Percentiles rank a stretch among this genome's conserved stretches.
Evolutionary conservation across 1,140 invertebrate genomes (phyloP).

Genomic region (Neotoxoptera formosana): DNA sequence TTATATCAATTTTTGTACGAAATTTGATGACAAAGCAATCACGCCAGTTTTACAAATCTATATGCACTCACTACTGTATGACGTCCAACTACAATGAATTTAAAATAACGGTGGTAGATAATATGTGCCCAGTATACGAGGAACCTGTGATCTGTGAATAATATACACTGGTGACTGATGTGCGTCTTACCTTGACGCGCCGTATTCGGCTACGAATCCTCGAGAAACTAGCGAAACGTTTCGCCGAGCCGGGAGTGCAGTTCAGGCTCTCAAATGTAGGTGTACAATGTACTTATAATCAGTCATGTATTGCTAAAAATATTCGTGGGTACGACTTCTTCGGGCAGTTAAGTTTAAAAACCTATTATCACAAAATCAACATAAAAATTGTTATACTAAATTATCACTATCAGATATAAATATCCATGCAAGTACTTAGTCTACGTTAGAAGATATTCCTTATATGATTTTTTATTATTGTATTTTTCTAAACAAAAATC

Average conservation of each 20-base stretch:
- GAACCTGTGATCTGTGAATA: background rate
- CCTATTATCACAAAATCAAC: no score
- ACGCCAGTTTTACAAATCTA: background rate
- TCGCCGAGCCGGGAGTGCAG: background rate
- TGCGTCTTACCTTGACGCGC: background rate
- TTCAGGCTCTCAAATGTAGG: background rate
- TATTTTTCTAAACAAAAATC: no score
- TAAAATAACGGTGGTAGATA: background rate
- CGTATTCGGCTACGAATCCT: background rate
- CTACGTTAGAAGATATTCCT: no score
- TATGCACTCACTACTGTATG: background rate
- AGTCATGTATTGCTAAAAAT: no score
- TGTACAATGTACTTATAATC: no score
- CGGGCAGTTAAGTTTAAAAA: no score
- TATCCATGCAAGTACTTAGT: no score
- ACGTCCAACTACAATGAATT: background rate
- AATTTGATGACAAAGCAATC: background rate
- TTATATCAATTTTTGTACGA: background rate
- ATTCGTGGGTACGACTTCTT: no score
- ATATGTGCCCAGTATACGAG: background rate
- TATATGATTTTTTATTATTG: no score
- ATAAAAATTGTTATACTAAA: no score
- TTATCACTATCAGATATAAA: no score
- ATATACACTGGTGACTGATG: constrained; percentile 5
- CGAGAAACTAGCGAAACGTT: background rate